A percentile compares a stretch with the other conserved stretches of the same genome.
phyloP scores from a whole-genome alignment of 2,113 vertebrate species.

The Phrynosoma platyrhinos region DNA sequence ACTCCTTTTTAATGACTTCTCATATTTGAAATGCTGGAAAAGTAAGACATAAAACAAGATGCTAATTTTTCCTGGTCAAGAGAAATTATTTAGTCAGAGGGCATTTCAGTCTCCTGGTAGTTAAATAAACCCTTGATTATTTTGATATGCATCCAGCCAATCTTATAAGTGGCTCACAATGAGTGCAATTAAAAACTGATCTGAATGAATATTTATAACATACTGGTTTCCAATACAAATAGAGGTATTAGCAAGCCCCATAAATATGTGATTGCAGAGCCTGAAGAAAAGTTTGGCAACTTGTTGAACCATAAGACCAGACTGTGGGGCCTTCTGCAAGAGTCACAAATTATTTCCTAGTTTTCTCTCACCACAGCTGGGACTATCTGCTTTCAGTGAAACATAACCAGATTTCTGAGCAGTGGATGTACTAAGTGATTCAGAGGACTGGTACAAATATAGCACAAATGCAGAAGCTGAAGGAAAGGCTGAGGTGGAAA shows the following conservation, averaged over 20 bases:
- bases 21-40: not conserved
- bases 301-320: not conserved
- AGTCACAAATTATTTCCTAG: not conserved
- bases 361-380: not conserved
- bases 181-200: conserved; percentile 32
- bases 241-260: not conserved
- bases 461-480: too few species aligned
- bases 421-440: too few species aligned
- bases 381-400: not conserved
- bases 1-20: not conserved
- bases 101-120: not conserved
- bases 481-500: too few species aligned
- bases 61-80: not conserved
- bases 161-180: conserved; percentile 21
- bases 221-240: not conserved
- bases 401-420: not conserved
- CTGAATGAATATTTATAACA: conserved; percentile 33
- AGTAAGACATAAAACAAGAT: not conserved
- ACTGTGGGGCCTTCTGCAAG: not conserved
- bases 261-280: conserved; percentile 15
- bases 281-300: not conserved
- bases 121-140: conserved; percentile 1
- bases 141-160: not conserved
- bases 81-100: not conserved
- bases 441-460: too few species aligned